These are phyloP conservation scores for Pararge aegeria DNA, from an alignment of 1,140 invertebrate genomes.

Conservation along the genomic window DNA sequence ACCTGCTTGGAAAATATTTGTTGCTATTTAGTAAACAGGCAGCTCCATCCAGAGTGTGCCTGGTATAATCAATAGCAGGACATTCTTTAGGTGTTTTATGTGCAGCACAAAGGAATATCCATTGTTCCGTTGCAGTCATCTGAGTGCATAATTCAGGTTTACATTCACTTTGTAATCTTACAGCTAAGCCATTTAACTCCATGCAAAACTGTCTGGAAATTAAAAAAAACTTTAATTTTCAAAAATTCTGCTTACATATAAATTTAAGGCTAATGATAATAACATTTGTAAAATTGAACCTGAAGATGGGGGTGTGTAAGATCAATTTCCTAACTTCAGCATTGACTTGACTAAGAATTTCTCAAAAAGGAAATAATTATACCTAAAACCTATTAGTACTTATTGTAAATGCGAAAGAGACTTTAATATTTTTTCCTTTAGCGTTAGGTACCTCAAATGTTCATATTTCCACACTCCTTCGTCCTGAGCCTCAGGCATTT, in stretches of 20 bases:
- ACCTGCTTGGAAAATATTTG: conserved; percentile 99
- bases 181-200: conserved; percentile 98
- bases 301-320: too few species aligned
- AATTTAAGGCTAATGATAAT: too few species aligned
- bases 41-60: conserved; percentile 99
- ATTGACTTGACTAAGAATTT: too few species aligned
- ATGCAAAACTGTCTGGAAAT: conserved; percentile 96
- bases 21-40: conserved; percentile 99
- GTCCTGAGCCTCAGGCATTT: conserved; percentile 97
- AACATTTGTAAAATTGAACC: too few species aligned
- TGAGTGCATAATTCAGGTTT: conserved; percentile 98
- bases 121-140: conserved; percentile 99
- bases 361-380: too few species aligned
- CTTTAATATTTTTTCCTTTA: too few species aligned
- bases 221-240: conserved; percentile 2
- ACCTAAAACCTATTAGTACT: too few species aligned
- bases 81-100: conserved; percentile 99
- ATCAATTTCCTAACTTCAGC: too few species aligned
- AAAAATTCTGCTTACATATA: too few species aligned
- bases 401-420: too few species aligned
- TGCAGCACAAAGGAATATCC: conserved; percentile 99
- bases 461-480: conserved; percentile 99
- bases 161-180: conserved; percentile 96
- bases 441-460: conserved; percentile 90
- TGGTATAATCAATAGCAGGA: conserved; percentile 99